Conservation (phyloP, 2,888 invertebrate species). For the Trachelus tabidus region DNA sequence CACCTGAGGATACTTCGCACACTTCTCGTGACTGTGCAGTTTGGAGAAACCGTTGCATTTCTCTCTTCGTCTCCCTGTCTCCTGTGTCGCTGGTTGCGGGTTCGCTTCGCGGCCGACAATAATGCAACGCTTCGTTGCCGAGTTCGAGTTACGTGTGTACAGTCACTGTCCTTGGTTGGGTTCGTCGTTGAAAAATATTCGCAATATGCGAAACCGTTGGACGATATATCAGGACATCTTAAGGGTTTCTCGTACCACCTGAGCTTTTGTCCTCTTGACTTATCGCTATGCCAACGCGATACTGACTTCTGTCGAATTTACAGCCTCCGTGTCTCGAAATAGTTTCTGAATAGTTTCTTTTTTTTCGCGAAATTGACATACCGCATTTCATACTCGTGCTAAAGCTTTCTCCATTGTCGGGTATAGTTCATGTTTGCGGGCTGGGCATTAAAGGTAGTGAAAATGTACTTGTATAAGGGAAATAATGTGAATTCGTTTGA, state of each 20-base stretch:
- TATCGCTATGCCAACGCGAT: background rate
- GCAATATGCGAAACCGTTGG: background rate
- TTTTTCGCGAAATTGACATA: background rate
- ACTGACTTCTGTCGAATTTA: background rate
- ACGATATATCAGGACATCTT: background rate
- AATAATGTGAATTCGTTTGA: background rate
- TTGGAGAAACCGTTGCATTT: background rate
- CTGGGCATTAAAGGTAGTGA: background rate
- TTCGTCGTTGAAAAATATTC: background rate
- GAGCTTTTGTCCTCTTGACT: background rate
- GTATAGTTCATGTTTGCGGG: background rate
- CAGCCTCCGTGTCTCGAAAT: background rate
- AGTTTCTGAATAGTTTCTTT: background rate
- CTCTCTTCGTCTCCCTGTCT: background rate
- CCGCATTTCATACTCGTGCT: background rate
- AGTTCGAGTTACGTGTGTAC: background rate
- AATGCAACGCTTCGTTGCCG: background rate
- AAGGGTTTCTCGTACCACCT: background rate
- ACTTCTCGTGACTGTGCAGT: background rate
- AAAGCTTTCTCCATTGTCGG: background rate
- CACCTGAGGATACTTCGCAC: background rate
- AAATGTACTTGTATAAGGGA: no score
- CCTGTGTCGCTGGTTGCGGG: no score
- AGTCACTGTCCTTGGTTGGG: background rate
- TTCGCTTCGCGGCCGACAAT: background rate